Evolutionary conservation across 1,140 invertebrate genomes (phyloP).

Genomic region (Penaeus indicus): DNA sequence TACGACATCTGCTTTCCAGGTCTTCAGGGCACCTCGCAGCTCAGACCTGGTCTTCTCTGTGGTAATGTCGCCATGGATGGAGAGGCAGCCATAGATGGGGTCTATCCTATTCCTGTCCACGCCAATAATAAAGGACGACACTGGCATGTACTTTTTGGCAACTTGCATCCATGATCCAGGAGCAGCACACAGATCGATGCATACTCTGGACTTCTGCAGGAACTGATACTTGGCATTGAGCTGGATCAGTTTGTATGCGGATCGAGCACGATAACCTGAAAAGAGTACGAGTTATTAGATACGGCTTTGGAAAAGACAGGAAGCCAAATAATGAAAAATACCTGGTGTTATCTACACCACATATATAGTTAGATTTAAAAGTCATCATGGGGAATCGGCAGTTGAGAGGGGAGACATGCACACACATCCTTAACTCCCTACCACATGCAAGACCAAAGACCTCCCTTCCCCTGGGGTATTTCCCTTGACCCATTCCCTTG

Average conservation of each 20-base stretch:
- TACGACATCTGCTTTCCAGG: constrained; percentile 97
- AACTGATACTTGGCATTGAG: constrained; percentile 98
- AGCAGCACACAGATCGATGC: constrained; percentile 98
- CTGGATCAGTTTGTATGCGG: constrained; percentile 98
- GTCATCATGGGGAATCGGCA: too few relatives aligned
- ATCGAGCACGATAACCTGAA: constrained; percentile 85
- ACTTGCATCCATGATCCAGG: constrained; percentile 99
- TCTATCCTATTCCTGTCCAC: constrained; percentile 98
- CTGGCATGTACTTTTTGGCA: constrained; percentile 97
- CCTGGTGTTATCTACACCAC: too few relatives aligned
- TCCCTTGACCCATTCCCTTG: too few relatives aligned
- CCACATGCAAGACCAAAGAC: too few relatives aligned
- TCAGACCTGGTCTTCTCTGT: constrained; percentile 84
- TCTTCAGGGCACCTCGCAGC: constrained; percentile 88
- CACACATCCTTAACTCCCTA: too few relatives aligned
- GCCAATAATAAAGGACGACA: constrained; percentile 94
- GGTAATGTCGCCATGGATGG: constrained; percentile 95
- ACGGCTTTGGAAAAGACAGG: too few relatives aligned
- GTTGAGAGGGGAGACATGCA: too few relatives aligned
- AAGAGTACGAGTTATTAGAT: neutral
- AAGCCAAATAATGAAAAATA: too few relatives aligned
- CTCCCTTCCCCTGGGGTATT: too few relatives aligned
- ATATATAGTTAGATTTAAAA: too few relatives aligned
- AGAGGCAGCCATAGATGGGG: constrained; percentile 90
- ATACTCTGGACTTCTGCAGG: constrained; percentile 94